Conservation (phyloP, 1,140 invertebrate genomes). For the Pristionchus pacificus region DNA sequence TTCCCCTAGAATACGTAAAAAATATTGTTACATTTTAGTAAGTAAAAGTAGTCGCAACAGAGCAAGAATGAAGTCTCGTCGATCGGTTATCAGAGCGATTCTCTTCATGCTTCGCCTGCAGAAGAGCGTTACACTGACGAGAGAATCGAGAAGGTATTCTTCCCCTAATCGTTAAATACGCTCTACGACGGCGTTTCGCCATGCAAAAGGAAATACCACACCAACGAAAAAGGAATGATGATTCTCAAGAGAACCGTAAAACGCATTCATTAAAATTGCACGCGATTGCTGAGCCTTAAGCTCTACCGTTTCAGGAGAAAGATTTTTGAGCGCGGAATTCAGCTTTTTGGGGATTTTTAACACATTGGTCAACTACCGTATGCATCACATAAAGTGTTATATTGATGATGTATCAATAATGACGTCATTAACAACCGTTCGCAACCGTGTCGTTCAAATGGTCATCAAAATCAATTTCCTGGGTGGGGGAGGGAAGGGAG, state of each 20-base stretch:
- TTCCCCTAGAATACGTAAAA: no score
- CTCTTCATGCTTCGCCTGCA: slow-evolving; percentile 30
- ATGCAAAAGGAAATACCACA: neutral
- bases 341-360: no score
- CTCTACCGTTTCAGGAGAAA: neutral
- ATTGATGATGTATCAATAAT: no score
- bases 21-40: no score
- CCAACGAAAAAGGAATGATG: slow-evolving; percentile 1
- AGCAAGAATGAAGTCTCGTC: slow-evolving; percentile 24
- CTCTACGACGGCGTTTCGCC: neutral
- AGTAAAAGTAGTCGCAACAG: neutral
- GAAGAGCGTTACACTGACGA: slow-evolving; percentile 16
- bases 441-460: no score
- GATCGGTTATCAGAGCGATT: slow-evolving; percentile 28
- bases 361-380: no score
- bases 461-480: no score
- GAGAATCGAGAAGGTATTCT: slow-evolving; percentile 25
- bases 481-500: no score
- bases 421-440: no score
- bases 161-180: slow-evolving; percentile 5
- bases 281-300: neutral
- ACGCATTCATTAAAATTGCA: slow-evolving; percentile 2
- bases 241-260: slow-evolving; percentile 5
- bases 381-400: no score
- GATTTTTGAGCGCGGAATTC: no score